These are phyloP conservation scores for Accipiter cooperii DNA, from an alignment of 2,113 vertebrate species.

Conservation along the genomic window DNA sequence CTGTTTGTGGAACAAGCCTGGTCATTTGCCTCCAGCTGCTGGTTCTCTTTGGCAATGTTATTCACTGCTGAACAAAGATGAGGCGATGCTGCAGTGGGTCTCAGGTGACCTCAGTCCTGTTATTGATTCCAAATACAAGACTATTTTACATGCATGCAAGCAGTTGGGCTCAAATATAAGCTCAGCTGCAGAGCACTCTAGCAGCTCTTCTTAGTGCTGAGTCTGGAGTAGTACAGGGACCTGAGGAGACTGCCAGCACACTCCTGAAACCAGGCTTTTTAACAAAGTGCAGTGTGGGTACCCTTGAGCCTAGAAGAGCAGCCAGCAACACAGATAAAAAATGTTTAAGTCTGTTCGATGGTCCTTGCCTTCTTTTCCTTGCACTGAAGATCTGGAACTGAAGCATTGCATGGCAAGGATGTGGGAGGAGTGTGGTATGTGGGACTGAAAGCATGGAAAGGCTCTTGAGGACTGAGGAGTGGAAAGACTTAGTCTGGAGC, in stretches of 20 bases:
- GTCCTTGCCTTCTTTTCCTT: not conserved
- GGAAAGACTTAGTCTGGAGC: not conserved
- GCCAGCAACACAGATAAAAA: not conserved
- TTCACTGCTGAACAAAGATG: not conserved
- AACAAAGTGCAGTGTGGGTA: not conserved
- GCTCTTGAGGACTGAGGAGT: not conserved
- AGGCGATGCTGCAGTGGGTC: not conserved
- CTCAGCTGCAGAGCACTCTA: not conserved
- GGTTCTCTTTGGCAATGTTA: not conserved
- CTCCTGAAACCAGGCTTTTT: not conserved
- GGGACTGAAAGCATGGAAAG: not conserved
- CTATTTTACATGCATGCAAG: not conserved
- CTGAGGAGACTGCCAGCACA: not conserved
- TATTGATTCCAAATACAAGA: not conserved
- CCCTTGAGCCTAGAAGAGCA: not conserved
- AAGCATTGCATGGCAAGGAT: not conserved
- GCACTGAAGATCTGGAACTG: not conserved
- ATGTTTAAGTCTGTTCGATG: not conserved
- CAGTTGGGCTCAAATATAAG: not conserved
- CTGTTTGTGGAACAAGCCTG: not conserved
- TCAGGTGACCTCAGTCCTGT: not conserved
- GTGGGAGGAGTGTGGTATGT: not conserved
- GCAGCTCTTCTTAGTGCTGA: not conserved
- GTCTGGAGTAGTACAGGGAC: not conserved
- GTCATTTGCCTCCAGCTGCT: not conserved